These are phyloP conservation scores for Ceratina japonica DNA, from an alignment of 1,140 invertebrate genomes.

Conservation along the genomic window DNA sequence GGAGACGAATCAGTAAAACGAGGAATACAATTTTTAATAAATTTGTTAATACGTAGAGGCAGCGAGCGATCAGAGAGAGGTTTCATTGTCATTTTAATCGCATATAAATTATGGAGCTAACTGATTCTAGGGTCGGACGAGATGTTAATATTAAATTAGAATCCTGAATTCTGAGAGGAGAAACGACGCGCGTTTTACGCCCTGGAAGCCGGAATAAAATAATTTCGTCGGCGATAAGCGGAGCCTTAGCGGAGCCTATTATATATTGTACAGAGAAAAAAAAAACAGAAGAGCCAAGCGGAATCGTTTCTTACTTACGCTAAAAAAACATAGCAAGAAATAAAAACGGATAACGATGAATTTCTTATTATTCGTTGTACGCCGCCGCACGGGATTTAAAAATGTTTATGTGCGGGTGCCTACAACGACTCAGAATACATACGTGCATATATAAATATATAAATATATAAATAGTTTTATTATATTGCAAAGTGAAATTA, in stretches of 20 bases:
- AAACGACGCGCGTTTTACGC: conserved; percentile 18
- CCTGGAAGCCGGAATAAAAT: conserved; percentile 12
- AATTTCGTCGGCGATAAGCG: conserved; percentile 68
- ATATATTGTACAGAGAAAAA: conserved; percentile 71
- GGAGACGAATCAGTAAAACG: too few species aligned
- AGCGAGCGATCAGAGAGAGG: background rate
- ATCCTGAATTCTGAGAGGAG: conserved; percentile 30
- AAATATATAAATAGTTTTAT: conserved; percentile 76
- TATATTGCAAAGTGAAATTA: conserved; percentile 74
- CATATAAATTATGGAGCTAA: background rate
- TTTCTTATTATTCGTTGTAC: conserved; percentile 36
- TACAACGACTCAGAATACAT: conserved; percentile 45
- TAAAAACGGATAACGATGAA: conserved; percentile 36
- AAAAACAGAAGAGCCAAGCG: conserved; percentile 34
- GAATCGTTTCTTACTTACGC: conserved; percentile 61
- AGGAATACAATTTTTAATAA: background rate
- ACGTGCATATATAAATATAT: conserved; percentile 63
- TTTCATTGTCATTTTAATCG: conserved; percentile 3
- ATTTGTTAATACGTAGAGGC: conserved; percentile 22
- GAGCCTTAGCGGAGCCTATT: conserved; percentile 74
- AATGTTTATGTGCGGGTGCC: conserved; percentile 9
- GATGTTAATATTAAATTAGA: conserved; percentile 40
- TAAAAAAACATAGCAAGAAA: conserved; percentile 41
- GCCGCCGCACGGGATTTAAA: conserved; percentile 12
- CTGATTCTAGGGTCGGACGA: conserved; percentile 35